Base-by-base conservation (phyloP, 2,888 invertebrate species). In the Eupithecia subfuscata region DNA sequence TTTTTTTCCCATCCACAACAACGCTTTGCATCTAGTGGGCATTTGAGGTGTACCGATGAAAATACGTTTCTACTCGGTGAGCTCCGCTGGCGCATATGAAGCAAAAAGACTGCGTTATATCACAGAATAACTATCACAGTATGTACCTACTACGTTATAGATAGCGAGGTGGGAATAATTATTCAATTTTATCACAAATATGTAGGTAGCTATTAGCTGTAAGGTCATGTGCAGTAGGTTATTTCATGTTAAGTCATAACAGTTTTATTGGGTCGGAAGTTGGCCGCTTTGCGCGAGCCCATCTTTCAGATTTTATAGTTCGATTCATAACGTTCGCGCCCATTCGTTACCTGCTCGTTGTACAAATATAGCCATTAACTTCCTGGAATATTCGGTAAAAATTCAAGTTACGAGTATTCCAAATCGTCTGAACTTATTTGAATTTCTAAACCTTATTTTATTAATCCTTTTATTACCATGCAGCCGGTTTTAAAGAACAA, bases 291-390 rank as follows among this genome's bases (percentile, higher is more conserved):
- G 60, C 48, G 52, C 72, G 25, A 37, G 52, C 72, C 69, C 74
- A 75, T 77, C 67, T 75, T 73, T 75, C 72, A 77, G 70, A 75
- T 73, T 75, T 75, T 75, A 77, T 75, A 72, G 70, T 77, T 75
- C 67, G 72, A 75, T 77, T 75, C 68, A 75, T 75, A 75, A 75
- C 70, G 67, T 77, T 56, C 71, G 43, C 70, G 69, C 56, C 64
- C 70, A 75, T 72, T 77, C 60, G 69, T 70, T 70, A 77, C 77
- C 65, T 75, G 72, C 45, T 52, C 74, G 72, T 70, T 77, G 73
- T 75, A 70, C 63, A 63, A 74, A 77, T 77, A 73, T 68, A 52
- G 69, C 60, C 65, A 67, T 77, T 71, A 76, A 37, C 30, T 45
- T 70, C 67, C 60, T 70, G 45, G 67, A 43, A 73, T 25, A 43